Conservation (phyloP, 2,113 vertebrate genomes). For the Rhagologus leucostigma region DNA sequence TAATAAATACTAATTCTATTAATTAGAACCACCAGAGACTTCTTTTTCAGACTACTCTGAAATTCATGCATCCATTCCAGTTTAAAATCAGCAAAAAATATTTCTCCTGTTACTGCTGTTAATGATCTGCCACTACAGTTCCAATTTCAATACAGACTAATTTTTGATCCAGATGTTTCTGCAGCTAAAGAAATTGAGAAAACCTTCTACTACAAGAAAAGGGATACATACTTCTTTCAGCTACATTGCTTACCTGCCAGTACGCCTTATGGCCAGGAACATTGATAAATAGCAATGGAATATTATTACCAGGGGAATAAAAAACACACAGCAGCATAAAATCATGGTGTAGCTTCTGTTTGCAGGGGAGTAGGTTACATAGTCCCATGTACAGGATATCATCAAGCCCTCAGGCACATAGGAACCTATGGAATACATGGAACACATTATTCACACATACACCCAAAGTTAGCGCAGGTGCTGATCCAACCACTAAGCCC, state of each 20-base stretch:
- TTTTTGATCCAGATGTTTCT: not conserved
- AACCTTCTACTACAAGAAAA: not conserved
- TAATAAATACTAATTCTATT: no score
- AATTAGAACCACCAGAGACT: not conserved
- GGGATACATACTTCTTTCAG: not conserved
- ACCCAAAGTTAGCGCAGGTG: accelerated
- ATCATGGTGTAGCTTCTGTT: slow-evolving; percentile 76
- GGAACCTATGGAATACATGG: slow-evolving; percentile 54
- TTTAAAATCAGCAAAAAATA: not conserved
- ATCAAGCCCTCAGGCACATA: slow-evolving; percentile 73
- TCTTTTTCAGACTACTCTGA: not conserved
- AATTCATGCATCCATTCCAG: not conserved
- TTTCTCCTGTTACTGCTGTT: not conserved
- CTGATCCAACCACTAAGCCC: not conserved
- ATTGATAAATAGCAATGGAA: slow-evolving; percentile 67
- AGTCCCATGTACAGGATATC: slow-evolving; percentile 76
- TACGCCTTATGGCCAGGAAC: slow-evolving; percentile 70
- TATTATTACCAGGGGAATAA: slow-evolving; percentile 70
- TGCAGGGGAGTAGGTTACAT: slow-evolving; percentile 66
- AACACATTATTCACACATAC: not conserved
- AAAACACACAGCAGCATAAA: slow-evolving; percentile 73
- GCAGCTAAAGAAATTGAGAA: not conserved
- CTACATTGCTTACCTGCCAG: slow-evolving; percentile 62
- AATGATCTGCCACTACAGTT: not conserved
- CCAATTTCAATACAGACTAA: not conserved